Conservation (phyloP, 2,113 vertebrate genomes). For the Salminus brasiliensis region DNA sequence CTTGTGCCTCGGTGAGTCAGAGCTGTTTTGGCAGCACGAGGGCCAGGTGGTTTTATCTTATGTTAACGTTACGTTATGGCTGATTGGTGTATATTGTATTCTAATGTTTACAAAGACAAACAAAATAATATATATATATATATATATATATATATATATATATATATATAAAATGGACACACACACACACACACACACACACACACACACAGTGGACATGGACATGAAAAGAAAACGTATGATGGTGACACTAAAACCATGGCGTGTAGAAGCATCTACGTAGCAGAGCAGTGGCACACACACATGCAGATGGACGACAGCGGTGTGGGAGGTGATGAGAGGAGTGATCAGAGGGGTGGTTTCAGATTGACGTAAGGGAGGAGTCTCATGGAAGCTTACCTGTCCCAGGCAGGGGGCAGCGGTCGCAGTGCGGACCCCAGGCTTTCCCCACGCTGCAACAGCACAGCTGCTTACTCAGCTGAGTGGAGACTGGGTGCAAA, state of each 20-base stretch:
- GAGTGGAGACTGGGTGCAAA: slow-evolving; percentile 94
- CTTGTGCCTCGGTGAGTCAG: too few relatives aligned
- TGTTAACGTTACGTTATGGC: too few relatives aligned
- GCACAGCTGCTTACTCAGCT: slow-evolving; percentile 97
- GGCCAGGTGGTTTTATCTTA: too few relatives aligned
- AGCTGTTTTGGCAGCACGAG: too few relatives aligned
- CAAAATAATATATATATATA: not conserved
- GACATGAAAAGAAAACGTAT: not conserved
- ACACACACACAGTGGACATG: not conserved
- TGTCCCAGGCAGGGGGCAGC: slow-evolving; percentile 94
- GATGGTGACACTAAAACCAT: slow-evolving; percentile 5
- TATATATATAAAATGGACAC: not conserved
- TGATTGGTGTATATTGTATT: too few relatives aligned
- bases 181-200: slow-evolving; percentile 12
- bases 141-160: not conserved
- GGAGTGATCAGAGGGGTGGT: too few relatives aligned
- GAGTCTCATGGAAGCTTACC: slow-evolving; percentile 77
- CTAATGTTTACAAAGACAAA: not conserved
- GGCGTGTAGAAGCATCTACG: slow-evolving; percentile 54
- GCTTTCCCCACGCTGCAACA: slow-evolving; percentile 99
- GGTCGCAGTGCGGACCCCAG: slow-evolving; percentile 95
- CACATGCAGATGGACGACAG: slow-evolving; percentile 50
- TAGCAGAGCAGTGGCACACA: slow-evolving; percentile 51
- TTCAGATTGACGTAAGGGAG: too few relatives aligned
- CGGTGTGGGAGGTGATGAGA: not conserved